Evolutionary conservation across 2,888 invertebrate species (phyloP).

Genomic region (Podotricha telesiphe): DNA sequence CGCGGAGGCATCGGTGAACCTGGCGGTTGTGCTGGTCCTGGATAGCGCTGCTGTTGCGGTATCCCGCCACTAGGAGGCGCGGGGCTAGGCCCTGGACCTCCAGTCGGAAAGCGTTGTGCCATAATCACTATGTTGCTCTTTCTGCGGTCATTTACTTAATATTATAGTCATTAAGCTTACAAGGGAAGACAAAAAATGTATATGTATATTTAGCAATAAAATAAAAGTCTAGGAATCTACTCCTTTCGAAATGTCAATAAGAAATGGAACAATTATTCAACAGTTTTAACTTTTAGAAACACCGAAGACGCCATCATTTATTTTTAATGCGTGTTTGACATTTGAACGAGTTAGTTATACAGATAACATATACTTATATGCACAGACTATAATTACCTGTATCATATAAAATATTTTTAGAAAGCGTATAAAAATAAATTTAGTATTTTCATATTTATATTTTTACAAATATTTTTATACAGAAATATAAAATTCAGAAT

Average conservation of each 20-base stretch:
- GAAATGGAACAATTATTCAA: not conserved
- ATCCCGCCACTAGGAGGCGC: constrained; percentile 79
- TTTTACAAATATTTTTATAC: too few relatives aligned
- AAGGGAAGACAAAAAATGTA: not conserved
- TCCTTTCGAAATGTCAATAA: not conserved
- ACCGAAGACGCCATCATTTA: constrained; percentile 14
- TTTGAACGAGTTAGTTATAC: not conserved
- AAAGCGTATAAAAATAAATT: too few relatives aligned
- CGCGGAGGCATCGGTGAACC: constrained; percentile 87
- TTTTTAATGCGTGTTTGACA: constrained; percentile 5
- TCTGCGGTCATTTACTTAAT: constrained; percentile 11
- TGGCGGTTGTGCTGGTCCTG: constrained; percentile 82
- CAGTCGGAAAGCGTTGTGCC: constrained; percentile 71
- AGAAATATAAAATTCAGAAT: too few relatives aligned
- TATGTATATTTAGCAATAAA: not conserved
- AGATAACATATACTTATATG: not conserved
- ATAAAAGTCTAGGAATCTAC: not conserved
- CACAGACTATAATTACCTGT: not conserved
- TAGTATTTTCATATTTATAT: too few relatives aligned
- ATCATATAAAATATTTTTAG: too few relatives aligned
- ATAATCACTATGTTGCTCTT: constrained; percentile 48
- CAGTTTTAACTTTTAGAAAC: not conserved
- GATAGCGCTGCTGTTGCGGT: constrained; percentile 70
- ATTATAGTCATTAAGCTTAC: not conserved
- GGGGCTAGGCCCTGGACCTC: constrained; percentile 60